Base-by-base conservation (phyloP, 2,797 vertebrate genomes). In the Rhabdomys pumilio region DNA sequence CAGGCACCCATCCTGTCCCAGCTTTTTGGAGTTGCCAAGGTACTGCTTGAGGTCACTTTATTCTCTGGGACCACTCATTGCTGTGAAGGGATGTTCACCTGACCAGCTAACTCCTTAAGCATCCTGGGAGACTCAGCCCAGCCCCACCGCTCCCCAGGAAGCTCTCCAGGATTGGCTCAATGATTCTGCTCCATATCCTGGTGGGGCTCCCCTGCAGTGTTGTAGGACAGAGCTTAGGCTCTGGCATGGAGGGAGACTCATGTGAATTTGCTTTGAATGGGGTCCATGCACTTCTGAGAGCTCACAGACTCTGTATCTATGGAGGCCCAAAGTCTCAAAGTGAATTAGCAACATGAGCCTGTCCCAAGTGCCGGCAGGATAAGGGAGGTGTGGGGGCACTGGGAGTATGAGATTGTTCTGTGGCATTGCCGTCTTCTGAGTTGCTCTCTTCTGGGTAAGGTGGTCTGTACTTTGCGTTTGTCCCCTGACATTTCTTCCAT, bases 121-220 rank as follows among this genome's bases (percentile, higher is more conserved):
- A 75, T 86, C 34, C 86, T 41, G 1, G 90, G 59, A 91, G 79
- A 84, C 11, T 53, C 63, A 50, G 86, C 17, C 22, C 55, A 41
- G 50, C 7, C 38, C 47, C n/a, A 22, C 82, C 47, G 76, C 63
- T 85, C 53, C 93, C 86, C 65, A 87, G 63, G 41, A 96, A 93
- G 76, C 50, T 63, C 80, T 91, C 88, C 9, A 57, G 80, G 79
- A 82, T 20, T 75, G 31, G 77, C 19, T 34, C 31, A 72, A 53
- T 29, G 34, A 53, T 69, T 55, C 59, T 41, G 14, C 13, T 67
- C 31, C 73, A 47, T 63, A 17, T 22, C 13, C 38, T 17, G 5
- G 31, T 15, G 59, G 65, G 59, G 14, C n/a, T 77, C 65, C 19
- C 29, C 38, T 81, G 19, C 20, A 65, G 69, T 34, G 26, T 3